Base-by-base conservation (phyloP, 2,797 vertebrate genomes). In the Echiichthys vipera region DNA sequence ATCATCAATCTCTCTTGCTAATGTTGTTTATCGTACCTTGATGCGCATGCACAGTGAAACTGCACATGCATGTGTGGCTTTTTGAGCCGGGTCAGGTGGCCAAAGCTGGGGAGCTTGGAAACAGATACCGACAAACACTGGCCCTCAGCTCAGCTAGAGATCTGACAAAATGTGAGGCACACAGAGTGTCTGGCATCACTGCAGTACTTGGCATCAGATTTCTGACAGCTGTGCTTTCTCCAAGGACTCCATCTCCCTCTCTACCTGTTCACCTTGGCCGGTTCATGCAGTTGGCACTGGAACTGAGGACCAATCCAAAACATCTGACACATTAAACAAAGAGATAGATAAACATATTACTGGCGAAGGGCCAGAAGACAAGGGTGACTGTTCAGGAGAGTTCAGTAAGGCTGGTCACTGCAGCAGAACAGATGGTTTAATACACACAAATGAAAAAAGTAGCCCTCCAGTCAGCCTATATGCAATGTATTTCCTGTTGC, bases 221-320 rank as follows among this genome's bases (percentile, higher is more conserved):
- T 89, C 90, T 89, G 81, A 91, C 86, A 89, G 86, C 85, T 87
- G 84, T 86, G 88, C 88, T 87, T 88, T 90, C 83, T 89, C 90
- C 88, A 85, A 89, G 88, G 87, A 83, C 87, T 84, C 65, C 4
- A 65, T 67, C 86, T 78, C 75, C 65, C 71, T 56, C 57, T 79
- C 61, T 88, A 88, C 86, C 87, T 88, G 84, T 65, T 91, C 84
- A 81, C 84, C 84, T 89, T 84, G 81, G 80, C 71, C 24, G 29
- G 42, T 79, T 85, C 32, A 69, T 50, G 65, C 18, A 6, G 62
- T 30, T 84, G 81, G 84, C 78, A 61, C 25, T 47, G 42, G 22
- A 25, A 37, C 25, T 39, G 54, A 39, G 51, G 59, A 59, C 43
- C 22, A 32, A 70, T 83, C 80, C 71, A 57, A 77, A 84, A 76